phyloP scores from a whole-genome alignment of 2,888 invertebrate genomes.

The Cosmopolites sordidus region DNA sequence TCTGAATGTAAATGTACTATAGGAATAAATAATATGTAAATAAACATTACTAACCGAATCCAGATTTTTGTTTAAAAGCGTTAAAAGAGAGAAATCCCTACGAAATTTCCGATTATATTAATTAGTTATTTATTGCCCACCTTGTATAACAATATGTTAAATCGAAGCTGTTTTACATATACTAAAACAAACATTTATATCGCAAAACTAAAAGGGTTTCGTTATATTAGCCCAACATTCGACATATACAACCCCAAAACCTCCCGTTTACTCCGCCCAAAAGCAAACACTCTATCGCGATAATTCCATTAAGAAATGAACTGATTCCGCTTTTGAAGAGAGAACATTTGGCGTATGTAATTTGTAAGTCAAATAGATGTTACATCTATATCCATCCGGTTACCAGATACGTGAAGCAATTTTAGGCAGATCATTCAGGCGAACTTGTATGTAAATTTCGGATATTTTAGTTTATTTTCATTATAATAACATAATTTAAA shows the following conservation, averaged over 20 bases:
- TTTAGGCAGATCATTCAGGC: not conserved
- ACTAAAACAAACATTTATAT: not conserved
- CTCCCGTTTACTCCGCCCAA: slow-evolving; percentile 32
- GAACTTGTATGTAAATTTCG: not conserved
- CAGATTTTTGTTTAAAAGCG: too few relatives aligned
- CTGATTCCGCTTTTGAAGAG: slow-evolving; percentile 45
- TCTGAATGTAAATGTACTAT: too few relatives aligned
- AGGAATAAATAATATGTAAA: too few relatives aligned
- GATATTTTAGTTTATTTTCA: too few relatives aligned
- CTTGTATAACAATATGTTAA: too few relatives aligned
- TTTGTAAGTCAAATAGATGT: slow-evolving; percentile 48
- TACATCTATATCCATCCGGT: slow-evolving; percentile 37
- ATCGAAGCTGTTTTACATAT: too few relatives aligned
- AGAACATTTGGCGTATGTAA: slow-evolving; percentile 40
- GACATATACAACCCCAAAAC: slow-evolving; percentile 23
- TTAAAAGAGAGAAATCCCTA: too few relatives aligned
- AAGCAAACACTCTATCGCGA: slow-evolving; percentile 43
- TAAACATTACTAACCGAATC: too few relatives aligned
- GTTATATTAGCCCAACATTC: not conserved
- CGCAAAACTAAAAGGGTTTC: not conserved
- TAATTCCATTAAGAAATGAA: slow-evolving; percentile 50
- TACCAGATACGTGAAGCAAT: slow-evolving; percentile 19
- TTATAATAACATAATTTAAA: too few relatives aligned
- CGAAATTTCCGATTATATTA: too few relatives aligned
- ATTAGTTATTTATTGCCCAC: too few relatives aligned